Base-by-base conservation (phyloP, 2,888 invertebrate species). In the Leptinotarsa haldemani region DNA sequence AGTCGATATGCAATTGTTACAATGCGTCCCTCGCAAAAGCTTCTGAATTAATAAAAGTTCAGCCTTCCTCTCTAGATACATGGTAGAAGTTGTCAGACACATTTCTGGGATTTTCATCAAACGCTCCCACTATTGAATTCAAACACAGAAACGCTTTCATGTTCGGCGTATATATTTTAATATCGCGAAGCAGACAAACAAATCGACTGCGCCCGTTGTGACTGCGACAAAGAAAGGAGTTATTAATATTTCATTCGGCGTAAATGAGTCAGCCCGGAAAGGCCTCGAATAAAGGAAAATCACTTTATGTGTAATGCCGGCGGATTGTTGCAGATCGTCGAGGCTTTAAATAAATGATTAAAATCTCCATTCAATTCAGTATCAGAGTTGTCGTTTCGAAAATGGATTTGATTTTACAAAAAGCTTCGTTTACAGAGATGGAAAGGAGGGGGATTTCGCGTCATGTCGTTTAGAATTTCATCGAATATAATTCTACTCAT, bases 121-220 rank as follows among this genome's bases (percentile, higher is more conserved):
- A 53, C 67, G 53, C 67, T 40, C 67, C 67, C 52, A 67, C 25
- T 61, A 61, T 30, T 30, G 30, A 30, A 61, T 61, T 16, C 61
- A 78, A 77, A 79, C 78, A 79, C 69, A 79, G 79, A 78, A 79
- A 78, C 74, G 79, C 77, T 79, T 78, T 79, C 78, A 77, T 75
- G 73, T 75, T 75, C 68, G 69, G 53, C 71, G 75, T 75, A 78
- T 40, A 9, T 75, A 78, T 76, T 78, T 79, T 78, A 79, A 79
- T 78, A 79, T 78, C 71, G 70, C 74, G 52, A 70, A 70, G 73
- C 75, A 74, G 71, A 76, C 76, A 70, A 70, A 73, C 77, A 74
- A 74, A 76, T 78, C 78, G 77, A 70, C 64, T 76, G 68, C 71
- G 72, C 69, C 74, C 40, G 25, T 18, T 7, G 74, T 73, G 70